A percentile compares a stretch with the other conserved stretches of the same genome.
phyloP scores from a whole-genome alignment of 2,888 invertebrate species.

The Notodonta ziczac region DNA sequence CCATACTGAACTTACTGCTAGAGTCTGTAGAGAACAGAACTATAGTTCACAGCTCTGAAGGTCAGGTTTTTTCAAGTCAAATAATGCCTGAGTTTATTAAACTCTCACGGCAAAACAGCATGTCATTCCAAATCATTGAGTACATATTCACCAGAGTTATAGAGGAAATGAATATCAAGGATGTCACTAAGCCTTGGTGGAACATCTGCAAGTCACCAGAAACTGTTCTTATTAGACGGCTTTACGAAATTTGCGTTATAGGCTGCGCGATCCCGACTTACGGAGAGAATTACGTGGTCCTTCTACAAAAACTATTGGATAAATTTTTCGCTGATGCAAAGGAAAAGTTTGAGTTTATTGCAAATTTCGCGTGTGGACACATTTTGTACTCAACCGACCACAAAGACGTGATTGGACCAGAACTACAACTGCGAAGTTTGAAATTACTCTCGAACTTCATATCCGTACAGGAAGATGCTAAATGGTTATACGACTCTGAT shows the following conservation, averaged over 20 bases:
- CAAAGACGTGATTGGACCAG: constrained; percentile 72
- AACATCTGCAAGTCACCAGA: constrained; percentile 70
- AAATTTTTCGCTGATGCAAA: constrained; percentile 68
- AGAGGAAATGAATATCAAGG: constrained; percentile 67
- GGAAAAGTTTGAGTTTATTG: constrained; percentile 83
- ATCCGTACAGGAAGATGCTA: constrained; percentile 49
- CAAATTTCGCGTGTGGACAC: constrained; percentile 83
- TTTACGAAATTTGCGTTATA: constrained; percentile 78
- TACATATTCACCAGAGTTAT: constrained; percentile 81
- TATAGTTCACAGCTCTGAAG: constrained; percentile 59
- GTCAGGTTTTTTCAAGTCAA: constrained; percentile 53
- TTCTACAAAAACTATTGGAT: constrained; percentile 75
- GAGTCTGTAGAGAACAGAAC: constrained; percentile 67
- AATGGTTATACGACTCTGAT: constrained; percentile 73
- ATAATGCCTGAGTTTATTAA: constrained; percentile 63
- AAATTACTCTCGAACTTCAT: constrained; percentile 66
- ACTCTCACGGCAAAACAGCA: constrained; percentile 67
- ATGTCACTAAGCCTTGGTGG: constrained; percentile 69
- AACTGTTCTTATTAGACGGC: constrained; percentile 64
- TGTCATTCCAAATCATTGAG: constrained; percentile 84
- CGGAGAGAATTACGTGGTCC: constrained; percentile 61
- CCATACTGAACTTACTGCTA: constrained; percentile 70
- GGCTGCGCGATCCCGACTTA: constrained; percentile 73
- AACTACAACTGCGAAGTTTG: constrained; percentile 81
- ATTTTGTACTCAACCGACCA: constrained; percentile 71